Evolutionary conservation across 1,140 invertebrate species (phyloP), one percentile per base, ranked within the genome.

Genomic region (Nasonia longicornis): DNA sequence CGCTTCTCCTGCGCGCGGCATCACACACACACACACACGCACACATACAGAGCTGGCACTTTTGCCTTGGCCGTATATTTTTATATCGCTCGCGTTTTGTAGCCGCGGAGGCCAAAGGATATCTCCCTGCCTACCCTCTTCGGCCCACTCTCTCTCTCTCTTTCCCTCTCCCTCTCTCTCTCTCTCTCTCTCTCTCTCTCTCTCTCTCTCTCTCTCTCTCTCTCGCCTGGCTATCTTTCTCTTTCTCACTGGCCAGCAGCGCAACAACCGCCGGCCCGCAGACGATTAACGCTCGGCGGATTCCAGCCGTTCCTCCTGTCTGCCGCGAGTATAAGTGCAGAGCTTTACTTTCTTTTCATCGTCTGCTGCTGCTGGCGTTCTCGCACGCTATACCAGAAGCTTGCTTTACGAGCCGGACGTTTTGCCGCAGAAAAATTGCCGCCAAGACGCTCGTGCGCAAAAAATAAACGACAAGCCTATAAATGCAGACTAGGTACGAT

Each of bases 331-430:
- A 63, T 22, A 38, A 48, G 14, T 38, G 35, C 52, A n/a, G 64
- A 78, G 69, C 52, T 70, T 63, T 79, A 64, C 77, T 58, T 73
- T 84, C 76, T 84, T 77, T 81, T 64, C 31, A 42, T 48, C 73
- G 22, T 22, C 67, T 67, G n/a, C 29, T 66, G 29, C 72, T 14
- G 14, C 12, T 76, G 8, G 58, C 63, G 22, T 58, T 52, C 67
- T 84, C 81, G 84, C 86, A 88, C 86, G 86, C 87, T 82, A 87
- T 73, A 64, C 83, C 84, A 84, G 82, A 86, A 84, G 87, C 85
- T 85, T 83, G 63, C 69, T 79, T 58, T 71, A 58, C 70, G 66
- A 81, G 83, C 35, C 63, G 66, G 20, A 73, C 84, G 84, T 85
- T 85, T 85, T 63, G 31, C 72, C 72, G 78, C 52, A 63, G 35